These are phyloP conservation scores for Caiman crocodilus DNA, from an alignment of 2,797 vertebrate genomes.

Conservation along the genomic window DNA sequence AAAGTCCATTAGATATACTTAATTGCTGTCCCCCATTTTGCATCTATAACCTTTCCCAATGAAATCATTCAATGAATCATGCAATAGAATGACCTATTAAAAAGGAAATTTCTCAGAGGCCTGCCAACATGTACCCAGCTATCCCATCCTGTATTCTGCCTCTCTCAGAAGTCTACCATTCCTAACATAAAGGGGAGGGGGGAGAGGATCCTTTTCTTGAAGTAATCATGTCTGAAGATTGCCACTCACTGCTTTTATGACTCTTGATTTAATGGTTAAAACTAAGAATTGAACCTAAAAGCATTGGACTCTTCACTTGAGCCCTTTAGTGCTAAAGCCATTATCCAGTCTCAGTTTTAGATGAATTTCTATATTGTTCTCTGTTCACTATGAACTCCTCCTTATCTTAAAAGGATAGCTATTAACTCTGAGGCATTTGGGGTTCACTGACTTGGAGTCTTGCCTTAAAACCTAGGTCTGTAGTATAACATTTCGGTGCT, in stretches of 20 bases:
- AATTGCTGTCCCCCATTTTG: not conserved
- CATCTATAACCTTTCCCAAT: not conserved
- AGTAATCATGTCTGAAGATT: slow-evolving; percentile 19
- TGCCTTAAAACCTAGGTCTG: not conserved
- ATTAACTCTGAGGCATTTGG: not conserved
- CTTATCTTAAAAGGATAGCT: slow-evolving; percentile 1
- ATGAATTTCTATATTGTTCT: slow-evolving; percentile 10
- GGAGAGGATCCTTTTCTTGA: not conserved
- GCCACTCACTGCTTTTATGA: not conserved
- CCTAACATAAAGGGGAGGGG: not conserved
- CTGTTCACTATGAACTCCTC: not conserved
- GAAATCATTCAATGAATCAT: not conserved
- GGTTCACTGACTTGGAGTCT: not conserved
- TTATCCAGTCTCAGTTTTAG: not conserved
- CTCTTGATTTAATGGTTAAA: not conserved
- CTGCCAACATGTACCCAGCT: not conserved
- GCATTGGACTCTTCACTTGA: not conserved
- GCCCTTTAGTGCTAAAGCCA: not conserved
- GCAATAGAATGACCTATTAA: not conserved
- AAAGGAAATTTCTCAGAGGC: not conserved
- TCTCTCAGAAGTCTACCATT: not conserved
- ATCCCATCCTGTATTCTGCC: not conserved
- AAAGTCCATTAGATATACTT: not conserved
- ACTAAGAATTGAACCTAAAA: not conserved
- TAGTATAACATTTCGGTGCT: not conserved